Base-by-base conservation (phyloP, 1,140 invertebrate species). In the Trichonephila clavipes region DNA sequence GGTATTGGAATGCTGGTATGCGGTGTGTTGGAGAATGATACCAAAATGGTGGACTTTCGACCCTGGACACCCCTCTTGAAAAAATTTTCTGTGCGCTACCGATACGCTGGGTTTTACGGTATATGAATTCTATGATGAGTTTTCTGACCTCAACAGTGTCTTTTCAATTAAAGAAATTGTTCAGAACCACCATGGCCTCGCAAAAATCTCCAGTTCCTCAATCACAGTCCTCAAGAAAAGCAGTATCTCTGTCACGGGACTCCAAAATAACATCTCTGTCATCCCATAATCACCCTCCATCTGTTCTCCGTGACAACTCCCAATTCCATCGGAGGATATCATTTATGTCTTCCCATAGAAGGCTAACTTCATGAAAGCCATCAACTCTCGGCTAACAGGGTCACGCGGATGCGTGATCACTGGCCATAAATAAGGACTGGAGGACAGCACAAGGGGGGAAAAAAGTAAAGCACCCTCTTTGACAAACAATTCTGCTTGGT, bases 401-500 rank as follows among this genome's bases (percentile, higher is more conserved):
- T 24, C 64, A 69, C 21, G 77, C 34, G 28, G 77, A n/a, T 82
- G 82, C 82, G 82, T 83, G 82, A 83, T 28, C 82, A 51, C 40
- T 19, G 3, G 44, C 51, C 40, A 59, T 83, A 83, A 83, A 59
- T 59, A 59, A 51, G 21, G 82, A 83, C 28, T n/a, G 72, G 5
- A 81, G 40, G 24, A 44, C 72, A 81, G 28, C 77, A 82, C 12
- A 82, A 40, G n/a, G 14, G 64, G 64, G 19, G n/a, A 7, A 69
- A 69, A 62, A 62, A 62, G 18, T 62, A 62, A 16, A 69, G n/a
- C 10, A 6, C 10, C 8, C 44, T 51, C 44, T 51, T 51, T 10
- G 44, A 51, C 44, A 24, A 77, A 77, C 69, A 77, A 58, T 83
- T 7, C 82, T 19, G 18, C 40, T 51, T 21, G 40, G 21, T 83